phyloP scores from a whole-genome alignment of 2,797 vertebrate species.

The Pogonophryne albipinna region DNA sequence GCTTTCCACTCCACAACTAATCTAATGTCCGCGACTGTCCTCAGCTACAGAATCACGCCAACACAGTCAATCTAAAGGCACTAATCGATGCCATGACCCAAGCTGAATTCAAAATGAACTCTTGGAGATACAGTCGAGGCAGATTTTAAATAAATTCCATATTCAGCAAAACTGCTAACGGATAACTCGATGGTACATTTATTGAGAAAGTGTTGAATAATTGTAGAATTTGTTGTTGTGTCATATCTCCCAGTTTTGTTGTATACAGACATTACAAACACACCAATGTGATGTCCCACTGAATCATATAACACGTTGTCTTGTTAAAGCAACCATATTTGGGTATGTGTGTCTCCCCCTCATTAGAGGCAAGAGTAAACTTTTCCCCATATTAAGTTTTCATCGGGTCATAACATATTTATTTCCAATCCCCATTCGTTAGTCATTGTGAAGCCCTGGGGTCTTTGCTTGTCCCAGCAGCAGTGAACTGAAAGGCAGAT shows the following conservation, averaged over 20 bases:
- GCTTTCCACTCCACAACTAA: constrained; percentile 73
- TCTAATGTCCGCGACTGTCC: constrained; percentile 66
- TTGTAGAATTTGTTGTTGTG: constrained; percentile 18
- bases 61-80: constrained; percentile 42
- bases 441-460: constrained; percentile 38
- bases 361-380: constrained; percentile 30
- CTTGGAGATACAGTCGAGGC: constrained; percentile 1
- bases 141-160: not conserved
- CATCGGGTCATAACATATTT: constrained; percentile 48
- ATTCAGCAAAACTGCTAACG: constrained; percentile 6
- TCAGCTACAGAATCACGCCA: constrained; percentile 60
- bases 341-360: not conserved
- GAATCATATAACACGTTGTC: not conserved
- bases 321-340: not conserved
- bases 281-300: not conserved
- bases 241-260: constrained; percentile 1
- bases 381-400: constrained; percentile 33
- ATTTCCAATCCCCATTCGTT: constrained; percentile 46
- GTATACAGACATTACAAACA: constrained; percentile 9
- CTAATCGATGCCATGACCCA: constrained; percentile 60
- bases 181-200: constrained; percentile 13
- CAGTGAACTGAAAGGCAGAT: constrained; percentile 46
- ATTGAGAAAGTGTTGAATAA: constrained; percentile 24
- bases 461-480: constrained; percentile 38
- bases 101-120: constrained; percentile 42